Percentiles rank a stretch among this genome's conserved stretches.
Conservation (phyloP, 23 tunicate genomes). For the Trididemnum nubilum region DNA sequence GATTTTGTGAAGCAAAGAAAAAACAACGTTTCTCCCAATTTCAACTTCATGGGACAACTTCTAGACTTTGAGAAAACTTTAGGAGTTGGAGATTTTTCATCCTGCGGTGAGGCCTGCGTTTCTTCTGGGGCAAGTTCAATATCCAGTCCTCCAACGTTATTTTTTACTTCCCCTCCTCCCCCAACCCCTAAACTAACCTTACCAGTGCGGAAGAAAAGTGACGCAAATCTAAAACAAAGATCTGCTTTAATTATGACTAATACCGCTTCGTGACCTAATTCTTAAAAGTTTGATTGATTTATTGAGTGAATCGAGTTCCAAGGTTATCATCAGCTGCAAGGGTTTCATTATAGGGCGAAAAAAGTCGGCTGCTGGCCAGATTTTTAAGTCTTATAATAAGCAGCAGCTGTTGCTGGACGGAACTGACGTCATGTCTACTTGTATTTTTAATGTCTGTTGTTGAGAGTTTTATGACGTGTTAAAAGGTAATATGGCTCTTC, state of each 20-base stretch:
- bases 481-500: too few species aligned
- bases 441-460: too few species aligned
- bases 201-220: constrained; percentile 19
- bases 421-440: too few species aligned
- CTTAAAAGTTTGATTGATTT: too few species aligned
- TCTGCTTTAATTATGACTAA: constrained; percentile 40
- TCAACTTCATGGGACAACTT: constrained; percentile 93
- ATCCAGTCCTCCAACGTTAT: constrained; percentile 41
- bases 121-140: constrained; percentile 10
- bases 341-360: too few species aligned
- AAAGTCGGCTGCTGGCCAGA: too few species aligned
- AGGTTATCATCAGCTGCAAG: too few species aligned
- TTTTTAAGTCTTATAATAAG: too few species aligned
- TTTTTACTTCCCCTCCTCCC: constrained; percentile 77
- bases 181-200: constrained; percentile 68
- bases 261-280: constrained; percentile 22
- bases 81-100: constrained; percentile 55
- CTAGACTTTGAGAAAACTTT: constrained; percentile 79
- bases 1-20: constrained; percentile 87
- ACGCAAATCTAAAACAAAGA: constrained; percentile 10
- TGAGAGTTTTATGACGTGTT: too few species aligned
- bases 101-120: constrained; percentile 16
- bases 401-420: too few species aligned
- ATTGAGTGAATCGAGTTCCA: too few species aligned
- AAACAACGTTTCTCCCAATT: constrained; percentile 88